Percentiles rank a stretch among this genome's conserved stretches.
These are phyloP conservation scores for Urocyon cinereoargenteus DNA, from an alignment of 2,797 vertebrate species.

Conservation along the genomic window DNA sequence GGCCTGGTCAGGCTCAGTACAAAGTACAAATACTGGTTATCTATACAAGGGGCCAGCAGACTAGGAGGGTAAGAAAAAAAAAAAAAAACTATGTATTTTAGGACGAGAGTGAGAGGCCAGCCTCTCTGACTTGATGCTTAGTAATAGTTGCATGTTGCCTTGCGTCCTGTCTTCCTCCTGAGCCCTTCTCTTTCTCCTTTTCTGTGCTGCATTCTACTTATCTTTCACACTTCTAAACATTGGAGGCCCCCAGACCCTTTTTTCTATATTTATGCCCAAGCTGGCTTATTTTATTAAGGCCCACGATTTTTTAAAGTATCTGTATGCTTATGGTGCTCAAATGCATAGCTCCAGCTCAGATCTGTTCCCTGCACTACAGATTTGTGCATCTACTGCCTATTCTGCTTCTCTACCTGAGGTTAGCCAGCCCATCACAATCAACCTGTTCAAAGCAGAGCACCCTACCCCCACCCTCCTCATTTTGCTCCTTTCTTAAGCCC, in stretches of 20 bases:
- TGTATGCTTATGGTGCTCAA: not conserved
- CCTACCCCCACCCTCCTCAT: fast-evolving
- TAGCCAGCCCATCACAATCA: not conserved
- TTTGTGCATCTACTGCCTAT: not conserved
- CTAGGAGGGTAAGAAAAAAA: not conserved
- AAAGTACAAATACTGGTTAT: not conserved
- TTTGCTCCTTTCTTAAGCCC: too few species aligned
- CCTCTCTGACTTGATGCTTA: not conserved
- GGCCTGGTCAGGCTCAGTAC: not conserved
- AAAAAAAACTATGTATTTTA: not conserved
- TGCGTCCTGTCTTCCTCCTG: not conserved
- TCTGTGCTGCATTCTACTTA: not conserved
- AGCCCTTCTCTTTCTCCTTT: not conserved
- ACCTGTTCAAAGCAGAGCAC: too few species aligned
- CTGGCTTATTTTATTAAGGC: not conserved
- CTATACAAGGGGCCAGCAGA: not conserved
- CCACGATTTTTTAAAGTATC: not conserved
- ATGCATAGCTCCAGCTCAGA: not conserved
- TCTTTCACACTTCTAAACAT: not conserved
- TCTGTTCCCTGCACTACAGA: not conserved
- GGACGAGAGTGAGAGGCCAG: not conserved
- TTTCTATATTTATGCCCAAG: not conserved
- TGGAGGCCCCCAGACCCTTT: not conserved
- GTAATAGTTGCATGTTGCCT: fast-evolving
- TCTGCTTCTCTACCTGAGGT: not conserved